Conservation (phyloP, 64 coral and sea anemone species). For the Actinia equina region DNA sequence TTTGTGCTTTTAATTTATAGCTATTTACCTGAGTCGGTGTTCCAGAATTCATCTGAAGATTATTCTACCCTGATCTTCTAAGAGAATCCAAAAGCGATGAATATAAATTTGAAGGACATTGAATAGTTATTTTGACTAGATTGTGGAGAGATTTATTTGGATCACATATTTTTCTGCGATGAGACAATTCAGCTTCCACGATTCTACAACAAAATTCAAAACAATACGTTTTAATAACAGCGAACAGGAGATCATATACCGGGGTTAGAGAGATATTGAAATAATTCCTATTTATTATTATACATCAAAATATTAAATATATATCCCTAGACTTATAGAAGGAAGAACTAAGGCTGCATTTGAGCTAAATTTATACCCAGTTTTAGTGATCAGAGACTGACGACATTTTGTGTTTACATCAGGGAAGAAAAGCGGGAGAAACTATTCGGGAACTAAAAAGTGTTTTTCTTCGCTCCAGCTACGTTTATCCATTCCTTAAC, state of each 20-base stretch:
- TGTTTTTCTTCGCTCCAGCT: background rate
- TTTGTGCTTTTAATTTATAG: background rate
- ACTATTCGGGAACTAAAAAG: background rate
- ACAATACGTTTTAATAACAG: background rate
- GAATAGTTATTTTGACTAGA: background rate
- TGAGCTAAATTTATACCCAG: background rate
- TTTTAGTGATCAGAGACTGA: background rate
- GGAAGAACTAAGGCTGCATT: background rate
- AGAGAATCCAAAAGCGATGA: background rate
- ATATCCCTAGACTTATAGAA: background rate
- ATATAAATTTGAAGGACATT: background rate
- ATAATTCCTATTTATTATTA: no score
- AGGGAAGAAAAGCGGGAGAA: background rate
- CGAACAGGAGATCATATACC: background rate
- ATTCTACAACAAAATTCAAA: background rate
- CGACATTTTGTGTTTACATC: background rate
- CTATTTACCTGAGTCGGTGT: background rate
- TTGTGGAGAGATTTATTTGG: background rate
- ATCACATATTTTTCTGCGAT: background rate
- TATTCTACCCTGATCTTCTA: background rate
- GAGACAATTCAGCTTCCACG: background rate
- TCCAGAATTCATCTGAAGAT: slow-evolving; percentile 2
- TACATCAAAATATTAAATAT: background rate
- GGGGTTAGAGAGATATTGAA: no score
- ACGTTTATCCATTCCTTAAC: background rate